These are phyloP conservation scores for Acleris laterana DNA, from an alignment of 2,888 invertebrate species.

Conservation along the genomic window DNA sequence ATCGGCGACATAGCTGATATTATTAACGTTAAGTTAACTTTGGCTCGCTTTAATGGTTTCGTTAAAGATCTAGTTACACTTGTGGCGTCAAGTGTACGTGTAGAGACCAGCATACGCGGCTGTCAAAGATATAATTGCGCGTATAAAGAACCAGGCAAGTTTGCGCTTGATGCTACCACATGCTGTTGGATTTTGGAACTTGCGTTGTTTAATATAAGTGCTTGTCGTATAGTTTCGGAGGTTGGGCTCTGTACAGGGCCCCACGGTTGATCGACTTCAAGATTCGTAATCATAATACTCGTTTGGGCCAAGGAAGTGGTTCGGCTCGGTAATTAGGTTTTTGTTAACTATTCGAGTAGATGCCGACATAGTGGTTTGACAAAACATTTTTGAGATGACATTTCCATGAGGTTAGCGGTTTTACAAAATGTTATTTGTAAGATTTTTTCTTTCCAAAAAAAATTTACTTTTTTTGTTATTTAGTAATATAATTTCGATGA, in stretches of 20 bases:
- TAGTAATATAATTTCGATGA: neutral
- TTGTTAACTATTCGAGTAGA: constrained; percentile 51
- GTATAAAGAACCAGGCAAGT: constrained; percentile 64
- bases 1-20: neutral
- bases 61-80: constrained; percentile 44
- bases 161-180: constrained; percentile 49
- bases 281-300: constrained; percentile 72
- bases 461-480: neutral
- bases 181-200: constrained; percentile 46
- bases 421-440: neutral
- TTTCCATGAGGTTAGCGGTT: constrained; percentile 7
- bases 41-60: constrained; percentile 18
- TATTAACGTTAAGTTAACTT: constrained; percentile 16
- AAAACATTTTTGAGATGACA: constrained; percentile 15
- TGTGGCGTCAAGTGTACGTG: constrained; percentile 66
- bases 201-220: constrained; percentile 44
- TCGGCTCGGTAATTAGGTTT: constrained; percentile 65
- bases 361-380: constrained; percentile 6
- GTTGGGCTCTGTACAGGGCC: constrained; percentile 54
- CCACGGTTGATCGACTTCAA: constrained; percentile 74
- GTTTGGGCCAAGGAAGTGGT: constrained; percentile 69
- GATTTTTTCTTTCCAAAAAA: neutral
- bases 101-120: constrained; percentile 59
- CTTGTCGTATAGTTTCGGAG: constrained; percentile 38
- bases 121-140: constrained; percentile 82